These are phyloP conservation scores for Cyprinodon diabolis DNA, from an alignment of 2,797 vertebrate genomes.

Conservation along the genomic window DNA sequence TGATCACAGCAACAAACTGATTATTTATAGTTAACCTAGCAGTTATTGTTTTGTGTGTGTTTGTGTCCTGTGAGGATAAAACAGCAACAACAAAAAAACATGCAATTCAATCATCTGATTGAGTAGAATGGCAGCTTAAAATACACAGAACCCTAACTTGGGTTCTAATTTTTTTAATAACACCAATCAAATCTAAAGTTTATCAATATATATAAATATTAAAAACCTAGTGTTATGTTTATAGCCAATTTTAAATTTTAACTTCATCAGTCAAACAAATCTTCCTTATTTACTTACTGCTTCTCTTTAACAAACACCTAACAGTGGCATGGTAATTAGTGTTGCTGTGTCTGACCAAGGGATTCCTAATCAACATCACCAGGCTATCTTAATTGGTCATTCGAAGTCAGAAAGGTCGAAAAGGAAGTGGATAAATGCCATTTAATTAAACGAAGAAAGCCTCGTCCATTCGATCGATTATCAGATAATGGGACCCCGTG, in stretches of 20 bases:
- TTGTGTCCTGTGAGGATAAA: too few relatives aligned
- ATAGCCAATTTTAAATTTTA: not conserved
- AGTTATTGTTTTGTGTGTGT: too few relatives aligned
- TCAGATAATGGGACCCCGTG: constrained; percentile 58
- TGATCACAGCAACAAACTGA: too few relatives aligned
- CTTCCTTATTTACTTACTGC: not conserved
- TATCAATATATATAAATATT: not conserved
- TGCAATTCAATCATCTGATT: not conserved
- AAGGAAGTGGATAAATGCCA: constrained; percentile 78
- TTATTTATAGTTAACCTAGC: too few relatives aligned
- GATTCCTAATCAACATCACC: constrained; percentile 63
- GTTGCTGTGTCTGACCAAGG: constrained; percentile 56
- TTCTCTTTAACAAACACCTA: not conserved
- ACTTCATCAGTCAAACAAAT: not conserved
- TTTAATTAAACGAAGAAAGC: constrained; percentile 75
- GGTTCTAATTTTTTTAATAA: too few relatives aligned
- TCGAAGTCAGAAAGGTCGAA: constrained; percentile 77
- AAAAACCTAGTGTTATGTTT: not conserved
- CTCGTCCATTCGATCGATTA: constrained; percentile 60
- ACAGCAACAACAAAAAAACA: not conserved
- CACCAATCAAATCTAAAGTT: not conserved
- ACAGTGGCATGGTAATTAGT: constrained; percentile 49
- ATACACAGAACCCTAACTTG: not conserved
- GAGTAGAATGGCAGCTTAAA: not conserved
- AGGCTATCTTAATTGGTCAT: constrained; percentile 72